These are phyloP conservation scores for Delia radicum DNA, from an alignment of 1,140 invertebrate genomes.

Conservation along the genomic window DNA sequence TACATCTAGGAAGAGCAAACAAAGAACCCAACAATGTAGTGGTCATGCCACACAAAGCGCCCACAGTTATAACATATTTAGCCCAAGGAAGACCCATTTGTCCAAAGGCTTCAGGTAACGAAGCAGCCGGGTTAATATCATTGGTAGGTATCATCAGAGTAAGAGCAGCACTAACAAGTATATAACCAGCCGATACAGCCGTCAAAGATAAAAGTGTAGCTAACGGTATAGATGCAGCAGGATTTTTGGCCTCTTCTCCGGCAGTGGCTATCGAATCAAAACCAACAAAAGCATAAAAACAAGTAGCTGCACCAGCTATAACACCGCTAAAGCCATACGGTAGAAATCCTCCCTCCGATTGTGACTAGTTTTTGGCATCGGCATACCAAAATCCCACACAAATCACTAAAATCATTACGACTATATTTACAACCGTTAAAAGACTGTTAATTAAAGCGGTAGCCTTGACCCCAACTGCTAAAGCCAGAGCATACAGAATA, in stretches of 20 bases:
- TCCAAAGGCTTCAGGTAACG: constrained; percentile 82
- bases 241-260: constrained; percentile 83
- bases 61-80: constrained; percentile 83
- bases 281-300: constrained; percentile 86
- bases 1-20: constrained; percentile 79
- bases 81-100: constrained; percentile 75
- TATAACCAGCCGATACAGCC: constrained; percentile 76
- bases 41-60: constrained; percentile 88
- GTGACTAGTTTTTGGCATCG: constrained; percentile 75
- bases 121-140: constrained; percentile 72
- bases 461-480: constrained; percentile 83
- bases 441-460: constrained; percentile 81
- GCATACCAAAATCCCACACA: constrained; percentile 79
- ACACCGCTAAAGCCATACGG: constrained; percentile 80
- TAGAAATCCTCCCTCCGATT: constrained; percentile 71
- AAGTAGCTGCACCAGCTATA: constrained; percentile 79
- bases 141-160: constrained; percentile 83
- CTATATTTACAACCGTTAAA: constrained; percentile 75
- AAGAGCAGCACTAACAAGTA: constrained; percentile 77
- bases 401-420: constrained; percentile 74
- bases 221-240: constrained; percentile 74
- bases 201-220: constrained; percentile 79
- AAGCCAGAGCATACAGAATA: constrained; percentile 68
- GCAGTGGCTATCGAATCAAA: constrained; percentile 86
- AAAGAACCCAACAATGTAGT: constrained; percentile 82